These are phyloP conservation scores for Linyphia triangularis DNA, from an alignment of 2,888 invertebrate species.

Conservation along the genomic window DNA sequence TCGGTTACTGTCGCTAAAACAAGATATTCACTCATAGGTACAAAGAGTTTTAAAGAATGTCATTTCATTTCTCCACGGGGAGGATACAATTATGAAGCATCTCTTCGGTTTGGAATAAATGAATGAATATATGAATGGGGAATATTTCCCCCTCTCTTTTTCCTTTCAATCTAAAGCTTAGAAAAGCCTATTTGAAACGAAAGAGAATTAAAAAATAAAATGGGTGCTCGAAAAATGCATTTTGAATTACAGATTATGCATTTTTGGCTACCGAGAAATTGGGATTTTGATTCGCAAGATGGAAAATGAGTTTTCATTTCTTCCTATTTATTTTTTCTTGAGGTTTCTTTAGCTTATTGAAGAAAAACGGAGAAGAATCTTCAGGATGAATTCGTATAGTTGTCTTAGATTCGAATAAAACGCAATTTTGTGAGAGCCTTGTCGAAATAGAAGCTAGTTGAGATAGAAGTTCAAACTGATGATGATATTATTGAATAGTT, in stretches of 20 bases:
- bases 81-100: neutral
- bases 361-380: too few species aligned
- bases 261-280: slow-evolving; percentile 38
- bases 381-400: too few species aligned
- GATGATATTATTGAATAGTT: too few species aligned
- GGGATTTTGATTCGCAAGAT: neutral
- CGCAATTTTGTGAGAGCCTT: too few species aligned
- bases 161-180: slow-evolving; percentile 20
- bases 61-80: slow-evolving; percentile 8
- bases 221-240: neutral
- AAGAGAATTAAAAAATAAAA: slow-evolving; percentile 19
- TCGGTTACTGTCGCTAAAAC: neutral
- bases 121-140: slow-evolving; percentile 54
- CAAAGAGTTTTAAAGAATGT: slow-evolving; percentile 38
- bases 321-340: neutral
- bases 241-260: slow-evolving; percentile 47
- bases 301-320: neutral
- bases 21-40: slow-evolving; percentile 12
- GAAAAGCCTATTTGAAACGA: slow-evolving; percentile 10
- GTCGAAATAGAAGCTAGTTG: too few species aligned
- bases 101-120: slow-evolving; percentile 28
- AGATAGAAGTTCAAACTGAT: too few species aligned
- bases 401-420: too few species aligned
- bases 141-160: neutral
- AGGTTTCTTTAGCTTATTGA: neutral